Conservation (phyloP, 2,888 invertebrate genomes). For the Embidobia sp. region DNA sequence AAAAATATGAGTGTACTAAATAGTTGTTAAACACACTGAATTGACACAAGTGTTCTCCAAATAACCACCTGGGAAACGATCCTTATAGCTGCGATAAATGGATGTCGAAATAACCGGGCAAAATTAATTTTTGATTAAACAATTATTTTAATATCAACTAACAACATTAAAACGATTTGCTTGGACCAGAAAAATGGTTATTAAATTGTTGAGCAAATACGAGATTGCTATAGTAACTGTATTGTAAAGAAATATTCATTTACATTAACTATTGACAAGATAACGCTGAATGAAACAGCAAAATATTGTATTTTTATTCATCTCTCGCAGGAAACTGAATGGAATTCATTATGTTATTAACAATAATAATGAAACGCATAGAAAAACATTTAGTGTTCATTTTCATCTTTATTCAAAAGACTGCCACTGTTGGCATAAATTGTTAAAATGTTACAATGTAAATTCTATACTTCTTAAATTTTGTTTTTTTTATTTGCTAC, state of each 20-base stretch:
- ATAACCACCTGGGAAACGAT: conserved; percentile 2
- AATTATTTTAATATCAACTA: too few species aligned
- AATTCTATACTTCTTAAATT: conserved; percentile 13
- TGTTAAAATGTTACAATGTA: conserved; percentile 32
- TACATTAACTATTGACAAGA: conserved; percentile 1
- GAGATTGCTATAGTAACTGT: too few species aligned
- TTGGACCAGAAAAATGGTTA: too few species aligned
- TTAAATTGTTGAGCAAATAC: too few species aligned
- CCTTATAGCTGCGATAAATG: conserved; percentile 10
- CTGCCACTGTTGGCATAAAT: conserved; percentile 19
- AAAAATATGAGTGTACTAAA: conserved; percentile 10
- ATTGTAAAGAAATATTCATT: too few species aligned
- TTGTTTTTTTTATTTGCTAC: conserved; percentile 5
- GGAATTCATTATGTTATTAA: conserved; percentile 18
- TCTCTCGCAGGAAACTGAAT: conserved; percentile 25
- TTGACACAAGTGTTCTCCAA: conserved; percentile 11
- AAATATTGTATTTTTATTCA: conserved; percentile 20
- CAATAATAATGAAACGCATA: conserved; percentile 3
- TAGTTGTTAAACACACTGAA: conserved; percentile 2
- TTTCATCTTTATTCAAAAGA: conserved; percentile 23
- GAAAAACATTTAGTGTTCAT: conserved; percentile 12
- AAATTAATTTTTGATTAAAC: not conserved
- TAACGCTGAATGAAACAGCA: conserved; percentile 12
- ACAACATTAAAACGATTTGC: too few species aligned
- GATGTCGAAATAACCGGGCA: too few species aligned